Evolutionary conservation across 2,888 invertebrate species (phyloP).

Genomic region (Nomada fabriciana): DNA sequence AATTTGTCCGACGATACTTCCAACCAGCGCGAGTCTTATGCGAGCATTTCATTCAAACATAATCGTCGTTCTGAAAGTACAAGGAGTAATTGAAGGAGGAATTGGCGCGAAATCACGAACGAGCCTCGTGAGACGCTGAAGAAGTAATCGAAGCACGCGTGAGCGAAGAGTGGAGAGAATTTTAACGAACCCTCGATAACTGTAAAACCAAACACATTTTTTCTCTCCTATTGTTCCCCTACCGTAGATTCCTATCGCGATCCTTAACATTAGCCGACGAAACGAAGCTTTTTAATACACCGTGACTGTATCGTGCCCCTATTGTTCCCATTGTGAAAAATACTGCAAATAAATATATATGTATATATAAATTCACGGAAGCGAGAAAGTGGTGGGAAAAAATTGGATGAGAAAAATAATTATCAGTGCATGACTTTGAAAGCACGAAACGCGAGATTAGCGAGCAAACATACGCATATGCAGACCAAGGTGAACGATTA

Average conservation of each 20-base stretch:
- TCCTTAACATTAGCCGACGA: not conserved
- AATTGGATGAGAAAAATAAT: not conserved
- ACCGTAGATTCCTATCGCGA: not conserved
- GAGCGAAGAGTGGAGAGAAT: conserved; percentile 57
- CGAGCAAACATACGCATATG: not conserved
- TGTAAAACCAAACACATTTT: conserved; percentile 62
- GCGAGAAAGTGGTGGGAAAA: not conserved
- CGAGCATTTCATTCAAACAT: not conserved
- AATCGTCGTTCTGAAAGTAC: not conserved
- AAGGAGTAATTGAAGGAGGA: conserved; percentile 39
- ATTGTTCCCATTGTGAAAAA: too few relatives aligned
- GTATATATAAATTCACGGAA: not conserved
- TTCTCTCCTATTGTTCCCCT: conserved; percentile 30
- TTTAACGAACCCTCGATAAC: conserved; percentile 66
- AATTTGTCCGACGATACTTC: too few relatives aligned
- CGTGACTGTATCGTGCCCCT: too few relatives aligned
- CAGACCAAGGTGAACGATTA: conserved; percentile 17
- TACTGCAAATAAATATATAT: too few relatives aligned
- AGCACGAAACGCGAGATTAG: not conserved
- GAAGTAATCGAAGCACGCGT: conserved; percentile 65
- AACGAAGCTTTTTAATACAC: not conserved
- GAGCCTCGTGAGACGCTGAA: conserved; percentile 43
- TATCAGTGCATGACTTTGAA: not conserved
- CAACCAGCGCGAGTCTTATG: not conserved
- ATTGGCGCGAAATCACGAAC: conserved; percentile 54